Conservation (phyloP, 2,113 vertebrate genomes). For the Guaruba guarouba region DNA sequence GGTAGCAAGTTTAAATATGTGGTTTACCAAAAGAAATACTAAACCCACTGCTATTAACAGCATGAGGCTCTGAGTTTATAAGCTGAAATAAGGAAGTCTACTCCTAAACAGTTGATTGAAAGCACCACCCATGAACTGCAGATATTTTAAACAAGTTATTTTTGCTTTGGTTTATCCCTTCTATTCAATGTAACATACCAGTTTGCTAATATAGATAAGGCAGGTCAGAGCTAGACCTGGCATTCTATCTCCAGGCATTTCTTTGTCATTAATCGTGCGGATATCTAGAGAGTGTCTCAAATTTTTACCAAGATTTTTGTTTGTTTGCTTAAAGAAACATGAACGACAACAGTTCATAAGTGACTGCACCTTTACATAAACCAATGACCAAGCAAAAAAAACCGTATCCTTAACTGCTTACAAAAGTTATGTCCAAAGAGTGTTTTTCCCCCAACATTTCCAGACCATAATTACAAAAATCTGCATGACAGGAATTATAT, state of each 20-base stretch:
- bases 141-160: not conserved
- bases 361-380: not conserved
- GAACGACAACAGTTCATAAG: not conserved
- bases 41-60: not conserved
- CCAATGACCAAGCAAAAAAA: not conserved
- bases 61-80: not conserved
- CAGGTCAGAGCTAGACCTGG: accelerated
- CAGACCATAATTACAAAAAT: not conserved
- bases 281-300: not conserved
- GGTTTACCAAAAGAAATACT: not conserved
- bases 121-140: not conserved
- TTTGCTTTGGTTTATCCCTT: not conserved
- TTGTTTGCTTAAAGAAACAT: not conserved
- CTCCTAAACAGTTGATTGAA: not conserved
- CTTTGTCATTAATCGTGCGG: not conserved
- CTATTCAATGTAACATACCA: not conserved
- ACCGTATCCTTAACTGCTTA: not conserved
- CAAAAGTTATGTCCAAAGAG: not conserved
- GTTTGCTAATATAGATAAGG: not conserved
- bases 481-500: not conserved
- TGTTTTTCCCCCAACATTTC: not conserved
- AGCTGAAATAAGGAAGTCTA: not conserved
- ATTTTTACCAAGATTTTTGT: not conserved
- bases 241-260: not conserved
- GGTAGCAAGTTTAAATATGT: not conserved